A percentile compares a stretch with the other conserved stretches of the same genome.
Evolutionary conservation across 2,113 vertebrate species (phyloP).

Genomic region (Proteles cristata): DNA sequence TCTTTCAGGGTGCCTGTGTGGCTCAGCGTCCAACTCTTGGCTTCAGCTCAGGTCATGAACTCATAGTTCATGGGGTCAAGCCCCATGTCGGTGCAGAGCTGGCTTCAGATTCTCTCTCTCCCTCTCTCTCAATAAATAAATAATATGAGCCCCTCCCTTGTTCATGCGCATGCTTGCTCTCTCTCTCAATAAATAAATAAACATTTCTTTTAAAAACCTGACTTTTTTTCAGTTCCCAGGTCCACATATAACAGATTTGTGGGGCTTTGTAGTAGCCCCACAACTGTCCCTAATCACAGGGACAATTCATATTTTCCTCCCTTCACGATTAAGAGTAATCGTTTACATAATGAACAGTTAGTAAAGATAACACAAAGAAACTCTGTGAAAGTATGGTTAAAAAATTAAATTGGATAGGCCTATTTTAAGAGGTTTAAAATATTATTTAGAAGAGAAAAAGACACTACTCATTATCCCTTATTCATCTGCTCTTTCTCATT

Average conservation of each 20-base stretch:
- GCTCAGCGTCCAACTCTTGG: too few species aligned
- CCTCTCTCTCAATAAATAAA: too few species aligned
- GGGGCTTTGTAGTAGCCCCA: neutral
- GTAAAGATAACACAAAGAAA: conserved; percentile 10
- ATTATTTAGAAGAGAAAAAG: conserved; percentile 30
- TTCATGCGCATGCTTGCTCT: too few species aligned
- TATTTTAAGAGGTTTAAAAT: conserved; percentile 41
- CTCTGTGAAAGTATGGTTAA: neutral
- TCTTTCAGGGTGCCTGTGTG: neutral
- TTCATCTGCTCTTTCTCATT: neutral
- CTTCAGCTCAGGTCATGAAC: too few species aligned
- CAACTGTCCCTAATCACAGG: neutral
- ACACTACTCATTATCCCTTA: neutral
- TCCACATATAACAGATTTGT: neutral
- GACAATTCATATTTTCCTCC: neutral
- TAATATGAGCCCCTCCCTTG: too few species aligned
- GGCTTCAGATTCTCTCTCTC: too few species aligned
- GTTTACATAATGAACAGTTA: neutral
- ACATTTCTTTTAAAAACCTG: too few species aligned
- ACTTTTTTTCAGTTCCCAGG: neutral
- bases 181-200: too few species aligned
- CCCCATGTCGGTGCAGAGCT: too few species aligned
- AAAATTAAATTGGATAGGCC: neutral
- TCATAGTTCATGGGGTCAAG: too few species aligned
- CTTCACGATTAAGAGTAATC: neutral